Evolutionary conservation across 2,113 vertebrate species (phyloP).

Genomic region (Hymenochirus boettgeri): DNA sequence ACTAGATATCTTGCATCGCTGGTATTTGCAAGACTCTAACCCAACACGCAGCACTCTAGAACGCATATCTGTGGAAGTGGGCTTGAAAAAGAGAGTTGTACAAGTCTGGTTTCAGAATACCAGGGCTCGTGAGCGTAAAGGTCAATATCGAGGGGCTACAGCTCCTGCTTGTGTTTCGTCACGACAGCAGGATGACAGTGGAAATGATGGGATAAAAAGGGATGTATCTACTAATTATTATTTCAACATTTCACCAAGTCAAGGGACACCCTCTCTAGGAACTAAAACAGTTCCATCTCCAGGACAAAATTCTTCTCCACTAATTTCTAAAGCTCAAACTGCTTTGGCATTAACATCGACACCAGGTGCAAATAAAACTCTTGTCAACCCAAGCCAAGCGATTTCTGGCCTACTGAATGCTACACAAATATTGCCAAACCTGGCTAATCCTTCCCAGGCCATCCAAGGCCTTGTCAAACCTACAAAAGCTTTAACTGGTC

Average conservation of each 20-base stretch:
- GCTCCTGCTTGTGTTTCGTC: conserved; percentile 36
- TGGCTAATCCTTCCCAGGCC: conserved; percentile 36
- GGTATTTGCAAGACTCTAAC: conserved; percentile 88
- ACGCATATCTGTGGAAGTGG: conserved; percentile 84
- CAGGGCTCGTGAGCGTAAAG: conserved; percentile 83
- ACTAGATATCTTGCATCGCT: conserved; percentile 83
- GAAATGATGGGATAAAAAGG: conserved; percentile 47
- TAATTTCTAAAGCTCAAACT: conserved; percentile 15
- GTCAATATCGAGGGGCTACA: conserved; percentile 75
- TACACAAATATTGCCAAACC: conserved; percentile 24
- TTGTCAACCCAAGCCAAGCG: conserved; percentile 23
- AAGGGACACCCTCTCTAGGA: conserved; percentile 2
- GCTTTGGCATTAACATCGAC: conserved; percentile 1
- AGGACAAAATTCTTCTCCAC: conserved; percentile 11
- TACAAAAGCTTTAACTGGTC: conserved; percentile 51
- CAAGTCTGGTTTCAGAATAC: conserved; percentile 96
- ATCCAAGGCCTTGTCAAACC: conserved; percentile 49
- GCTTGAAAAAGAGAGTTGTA: conserved; percentile 86
- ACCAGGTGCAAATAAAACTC: conserved; percentile 11
- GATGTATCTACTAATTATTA: conserved; percentile 31
- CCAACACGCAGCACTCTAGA: conserved; percentile 86
- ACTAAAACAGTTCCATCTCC: conserved; percentile 5
- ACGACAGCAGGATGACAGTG: conserved; percentile 21
- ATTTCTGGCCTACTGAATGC: conserved; percentile 28
- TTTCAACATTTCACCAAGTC: conserved; percentile 14